Base-by-base conservation (phyloP, 2,113 vertebrate genomes). In the Cololabis saira region DNA sequence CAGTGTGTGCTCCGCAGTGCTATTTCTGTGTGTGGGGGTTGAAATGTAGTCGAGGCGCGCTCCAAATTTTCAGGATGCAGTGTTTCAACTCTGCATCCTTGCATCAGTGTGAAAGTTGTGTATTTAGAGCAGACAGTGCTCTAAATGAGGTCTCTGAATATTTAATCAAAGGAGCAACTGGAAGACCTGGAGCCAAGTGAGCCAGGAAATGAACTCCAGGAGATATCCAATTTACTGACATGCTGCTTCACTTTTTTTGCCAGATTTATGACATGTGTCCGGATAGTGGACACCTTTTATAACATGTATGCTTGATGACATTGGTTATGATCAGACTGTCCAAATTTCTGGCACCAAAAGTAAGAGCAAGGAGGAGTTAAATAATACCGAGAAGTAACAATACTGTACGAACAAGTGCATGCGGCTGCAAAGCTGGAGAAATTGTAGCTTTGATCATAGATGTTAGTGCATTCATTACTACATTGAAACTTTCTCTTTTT, bases 21-120 rank as follows among this genome's bases (percentile, higher is more conserved):
- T 87, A 87, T 87, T 85, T 85, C 14, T 72, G 53, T 45, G 43
- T 53, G 58, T 69, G 83, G 74, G 75, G 82, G 83, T 41, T 81
- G 76, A 77, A 59, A 73, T 72, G 24, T 65, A 76, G 66, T 75
- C 3, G 18, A 57, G 60, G 47, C n/a, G 68, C 4, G 42, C 64
- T 79, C 72, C 33, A 18, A 30, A 68, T 79, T 67, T 27, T 71
- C 59, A 51, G 19, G 47, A 69, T 0, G 60, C 78, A 63, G 61
- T 62, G 71, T 74, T 81, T 47, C 76, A 37, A 51, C 24, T 10
- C 24, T 27, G 24, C 24, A 27, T 27, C 5, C 24, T 27, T 27
- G 2, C 19, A 53, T n/a, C 48, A 41, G 44, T 58, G 48, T 61
- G 70, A 71, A 71, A 74, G 44, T 76, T 53, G 12, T 67, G 22